These are phyloP conservation scores for Cotesia typhae DNA, from an alignment of 1,140 invertebrate species.

Conservation along the genomic window DNA sequence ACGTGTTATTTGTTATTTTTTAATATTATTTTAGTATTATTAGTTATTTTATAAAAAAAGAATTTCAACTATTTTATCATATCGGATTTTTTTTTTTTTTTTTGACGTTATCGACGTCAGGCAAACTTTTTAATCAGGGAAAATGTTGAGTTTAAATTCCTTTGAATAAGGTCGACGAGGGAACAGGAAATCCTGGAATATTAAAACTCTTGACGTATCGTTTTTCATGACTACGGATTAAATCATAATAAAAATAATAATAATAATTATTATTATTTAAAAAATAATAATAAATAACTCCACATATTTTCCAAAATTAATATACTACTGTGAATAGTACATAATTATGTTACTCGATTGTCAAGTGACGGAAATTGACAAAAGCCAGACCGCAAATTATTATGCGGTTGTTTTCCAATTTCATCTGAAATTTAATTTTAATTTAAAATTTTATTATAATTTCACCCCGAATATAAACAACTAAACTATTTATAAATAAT, in stretches of 20 bases:
- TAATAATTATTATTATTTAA: not conserved
- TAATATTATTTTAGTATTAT: not conserved
- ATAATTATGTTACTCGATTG: not conserved
- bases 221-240: slow-evolving; percentile 8
- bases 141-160: slow-evolving; percentile 11
- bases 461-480: not conserved
- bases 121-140: slow-evolving; percentile 13
- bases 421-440: not conserved
- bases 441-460: not conserved
- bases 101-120: not conserved
- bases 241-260: not conserved
- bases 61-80: not conserved
- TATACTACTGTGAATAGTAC: slow-evolving; percentile 1
- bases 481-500: too few species aligned
- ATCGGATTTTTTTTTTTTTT: not conserved
- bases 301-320: not conserved
- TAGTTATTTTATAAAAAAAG: not conserved
- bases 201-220: slow-evolving; percentile 4
- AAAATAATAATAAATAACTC: not conserved
- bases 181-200: slow-evolving; percentile 12
- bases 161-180: slow-evolving; percentile 11
- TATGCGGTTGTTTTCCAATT: not conserved
- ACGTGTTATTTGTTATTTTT: not conserved
- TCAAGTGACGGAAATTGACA: slow-evolving; percentile 6
- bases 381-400: not conserved